Evolutionary conservation across 2,113 vertebrate species (phyloP).

Genomic region (Strix aluco): DNA sequence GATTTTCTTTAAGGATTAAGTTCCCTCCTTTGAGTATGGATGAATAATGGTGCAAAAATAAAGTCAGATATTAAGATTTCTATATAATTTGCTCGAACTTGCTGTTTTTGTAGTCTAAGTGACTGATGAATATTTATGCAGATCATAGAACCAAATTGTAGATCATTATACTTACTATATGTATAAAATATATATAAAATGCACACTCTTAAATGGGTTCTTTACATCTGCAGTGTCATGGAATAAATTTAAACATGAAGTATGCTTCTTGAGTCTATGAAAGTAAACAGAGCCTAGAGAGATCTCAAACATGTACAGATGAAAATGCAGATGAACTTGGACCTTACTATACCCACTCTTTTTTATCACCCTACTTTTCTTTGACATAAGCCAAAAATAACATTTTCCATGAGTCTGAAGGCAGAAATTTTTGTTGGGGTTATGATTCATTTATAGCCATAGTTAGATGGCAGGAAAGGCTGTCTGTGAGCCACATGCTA

Average conservation of each 20-base stretch:
- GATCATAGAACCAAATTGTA: not conserved
- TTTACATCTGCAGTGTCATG: not conserved
- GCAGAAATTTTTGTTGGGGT: not conserved
- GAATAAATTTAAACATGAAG: not conserved
- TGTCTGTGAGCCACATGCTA: constrained; percentile 18
- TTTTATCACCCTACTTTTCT: not conserved
- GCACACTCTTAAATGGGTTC: not conserved
- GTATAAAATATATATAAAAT: not conserved
- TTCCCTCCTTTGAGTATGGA: not conserved
- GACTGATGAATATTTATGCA: not conserved
- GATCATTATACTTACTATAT: not conserved
- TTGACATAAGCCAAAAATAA: not conserved
- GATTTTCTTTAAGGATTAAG: not conserved
- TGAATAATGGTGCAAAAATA: not conserved
- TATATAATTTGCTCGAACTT: not conserved
- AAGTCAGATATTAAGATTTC: not conserved
- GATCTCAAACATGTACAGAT: not conserved
- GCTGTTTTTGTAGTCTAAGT: not conserved
- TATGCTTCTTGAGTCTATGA: not conserved
- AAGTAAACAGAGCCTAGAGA: not conserved
- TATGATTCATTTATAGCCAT: not conserved
- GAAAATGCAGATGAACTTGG: not conserved
- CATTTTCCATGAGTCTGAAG: constrained; percentile 4
- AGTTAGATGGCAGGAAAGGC: not conserved
- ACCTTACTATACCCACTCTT: not conserved